Conservation (phyloP, 2,113 vertebrate genomes). For the Chaenogobius annularis region DNA sequence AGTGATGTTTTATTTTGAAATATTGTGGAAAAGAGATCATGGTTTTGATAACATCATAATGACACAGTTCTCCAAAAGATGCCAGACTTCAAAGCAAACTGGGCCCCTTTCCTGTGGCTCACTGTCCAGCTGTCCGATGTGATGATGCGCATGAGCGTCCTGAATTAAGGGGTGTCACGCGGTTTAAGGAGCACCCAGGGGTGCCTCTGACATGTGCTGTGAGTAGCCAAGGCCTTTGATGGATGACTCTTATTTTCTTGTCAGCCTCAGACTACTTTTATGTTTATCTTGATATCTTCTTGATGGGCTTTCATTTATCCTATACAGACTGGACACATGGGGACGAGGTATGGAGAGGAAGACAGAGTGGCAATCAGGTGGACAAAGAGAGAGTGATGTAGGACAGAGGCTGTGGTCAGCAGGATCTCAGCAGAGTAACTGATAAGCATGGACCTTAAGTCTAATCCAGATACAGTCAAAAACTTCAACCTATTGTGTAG, state of each 20-base stretch:
- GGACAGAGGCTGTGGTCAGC: neutral
- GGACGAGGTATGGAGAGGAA: neutral
- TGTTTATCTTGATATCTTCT: conserved; percentile 76
- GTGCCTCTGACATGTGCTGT: conserved; percentile 64
- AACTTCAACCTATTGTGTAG: no score
- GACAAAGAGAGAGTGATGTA: conserved; percentile 8
- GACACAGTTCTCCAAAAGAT: conserved; percentile 29
- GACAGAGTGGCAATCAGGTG: conserved; percentile 9
- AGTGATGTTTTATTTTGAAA: neutral
- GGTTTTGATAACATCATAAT: conserved; percentile 19
- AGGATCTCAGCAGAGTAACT: neutral
- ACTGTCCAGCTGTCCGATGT: conserved; percentile 40
- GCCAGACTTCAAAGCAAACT: neutral
- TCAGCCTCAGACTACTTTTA: conserved; percentile 68
- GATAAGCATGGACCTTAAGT: neutral
- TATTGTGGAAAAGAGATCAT: conserved; percentile 25
- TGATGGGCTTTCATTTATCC: conserved; percentile 71
- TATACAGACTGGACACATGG: conserved; percentile 33
- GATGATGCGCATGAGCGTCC: conserved; percentile 55
- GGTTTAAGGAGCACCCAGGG: conserved; percentile 34
- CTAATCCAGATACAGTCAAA: neutral
- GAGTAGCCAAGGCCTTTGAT: conserved; percentile 68
- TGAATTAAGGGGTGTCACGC: conserved; percentile 49
- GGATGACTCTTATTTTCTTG: conserved; percentile 78
- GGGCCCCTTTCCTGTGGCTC: neutral